Evolutionary conservation across 2,113 vertebrate species (phyloP).

Genomic region (Hyaena hyaena): DNA sequence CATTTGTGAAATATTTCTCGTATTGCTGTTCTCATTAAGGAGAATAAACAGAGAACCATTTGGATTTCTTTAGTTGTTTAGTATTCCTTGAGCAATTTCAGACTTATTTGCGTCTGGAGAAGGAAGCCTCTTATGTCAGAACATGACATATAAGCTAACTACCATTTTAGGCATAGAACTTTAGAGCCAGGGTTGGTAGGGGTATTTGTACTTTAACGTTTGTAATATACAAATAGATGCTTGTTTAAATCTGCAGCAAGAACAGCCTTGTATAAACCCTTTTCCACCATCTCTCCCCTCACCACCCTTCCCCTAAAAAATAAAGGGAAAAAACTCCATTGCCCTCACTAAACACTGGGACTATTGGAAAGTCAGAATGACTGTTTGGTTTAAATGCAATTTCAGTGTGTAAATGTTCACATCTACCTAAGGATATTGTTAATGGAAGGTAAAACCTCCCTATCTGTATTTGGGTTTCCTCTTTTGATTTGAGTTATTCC

Average conservation of each 20-base stretch:
- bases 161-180: conserved; percentile 69
- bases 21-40: conserved; percentile 61
- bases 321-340: neutral
- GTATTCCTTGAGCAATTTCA: conserved; percentile 60
- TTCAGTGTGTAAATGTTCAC: conserved; percentile 49
- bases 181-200: neutral
- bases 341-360: neutral
- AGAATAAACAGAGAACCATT: conserved; percentile 59
- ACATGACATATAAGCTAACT: conserved; percentile 55
- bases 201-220: conserved; percentile 63
- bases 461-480: neutral
- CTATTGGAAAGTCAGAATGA: neutral
- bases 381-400: conserved; percentile 37
- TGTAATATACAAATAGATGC: conserved; percentile 53
- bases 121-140: conserved; percentile 58
- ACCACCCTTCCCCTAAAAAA: neutral
- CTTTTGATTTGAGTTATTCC: neutral
- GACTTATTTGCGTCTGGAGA: conserved; percentile 70
- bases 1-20: conserved; percentile 45
- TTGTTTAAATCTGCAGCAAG: conserved; percentile 58
- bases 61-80: neutral
- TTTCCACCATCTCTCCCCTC: neutral
- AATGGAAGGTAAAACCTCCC: neutral
- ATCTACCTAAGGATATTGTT: conserved; percentile 3
- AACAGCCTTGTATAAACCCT: conserved; percentile 1